Evolutionary conservation across 64 coral and sea anemone species (phyloP).

Genomic region (Actinia equina): DNA sequence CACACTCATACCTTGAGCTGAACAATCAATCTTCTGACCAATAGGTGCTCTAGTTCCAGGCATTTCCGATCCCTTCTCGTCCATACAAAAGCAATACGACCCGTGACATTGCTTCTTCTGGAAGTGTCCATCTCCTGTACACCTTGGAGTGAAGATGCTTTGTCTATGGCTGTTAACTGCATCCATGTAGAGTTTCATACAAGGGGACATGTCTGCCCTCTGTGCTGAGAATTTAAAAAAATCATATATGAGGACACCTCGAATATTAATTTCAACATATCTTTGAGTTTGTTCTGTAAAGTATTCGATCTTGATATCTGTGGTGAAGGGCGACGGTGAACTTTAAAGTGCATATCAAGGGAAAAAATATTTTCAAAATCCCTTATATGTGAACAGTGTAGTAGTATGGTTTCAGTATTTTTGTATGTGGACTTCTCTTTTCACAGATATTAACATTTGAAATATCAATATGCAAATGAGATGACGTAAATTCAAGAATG

Average conservation of each 20-base stretch:
- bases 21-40: conserved; percentile 31
- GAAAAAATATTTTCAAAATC: too few relatives aligned
- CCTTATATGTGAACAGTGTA: too few relatives aligned
- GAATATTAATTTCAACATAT: not conserved
- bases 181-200: conserved; percentile 36
- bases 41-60: conserved; percentile 35
- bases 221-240: not conserved
- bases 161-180: conserved; percentile 32
- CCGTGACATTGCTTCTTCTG: conserved; percentile 58
- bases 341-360: too few relatives aligned
- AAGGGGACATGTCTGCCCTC: conserved; percentile 5
- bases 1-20: not conserved
- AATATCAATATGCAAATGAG: too few relatives aligned
- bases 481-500: too few relatives aligned
- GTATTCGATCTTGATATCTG: too few relatives aligned
- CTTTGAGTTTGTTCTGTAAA: not conserved
- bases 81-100: conserved; percentile 68
- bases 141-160: conserved; percentile 55
- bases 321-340: too few relatives aligned
- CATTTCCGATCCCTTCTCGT: conserved; percentile 52
- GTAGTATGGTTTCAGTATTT: too few relatives aligned
- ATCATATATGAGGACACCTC: not conserved
- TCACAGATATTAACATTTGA: too few relatives aligned
- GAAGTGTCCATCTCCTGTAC: conserved; percentile 43
- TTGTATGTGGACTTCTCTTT: too few relatives aligned